Base-by-base conservation (phyloP, 2,888 invertebrate genomes). In the Pocota personata region DNA sequence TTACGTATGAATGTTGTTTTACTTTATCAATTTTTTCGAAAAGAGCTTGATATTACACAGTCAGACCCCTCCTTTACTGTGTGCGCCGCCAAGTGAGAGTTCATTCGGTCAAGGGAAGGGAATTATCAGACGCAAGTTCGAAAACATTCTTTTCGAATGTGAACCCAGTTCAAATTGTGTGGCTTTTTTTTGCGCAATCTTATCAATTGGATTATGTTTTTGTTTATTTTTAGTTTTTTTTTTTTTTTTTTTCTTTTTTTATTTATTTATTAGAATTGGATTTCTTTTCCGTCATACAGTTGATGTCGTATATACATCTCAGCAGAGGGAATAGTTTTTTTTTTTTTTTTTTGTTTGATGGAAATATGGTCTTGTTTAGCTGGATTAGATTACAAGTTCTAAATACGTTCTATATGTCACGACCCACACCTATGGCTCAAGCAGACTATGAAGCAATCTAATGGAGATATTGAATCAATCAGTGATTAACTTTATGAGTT, bases 151-250 rank as follows among this genome's bases (percentile, higher is more conserved):
- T 58, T 48, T 30, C 35, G 14, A 58, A 46, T 43, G 27, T 40
- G 46, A 43, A 32, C 30, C 30, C 24, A 57, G 66, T 66, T 57
- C 66, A 43, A 46, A 66, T 62, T 73, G 57, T 60, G 27, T 52
- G 0, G 24, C 16, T 58, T 60, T 24, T 46, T 64, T 73, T 75
- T 76, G 82, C 75, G 82, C 75, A 73, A 78, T 78, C 78, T 78
- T 78, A 78, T 78, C 78, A 73, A 73, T 64, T 73, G 66, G 79
- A 76, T 76, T 73, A 82, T 76, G 76, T 82, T 76, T 76, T 82
- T 67, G 75, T 82, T 76, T 69, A 76, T 82, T 76, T 82, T 82
- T 78, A 71, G 66, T 21, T 12, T 10, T 78, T 69, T 60, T 52
- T 37, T 50, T 40, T n/a, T n/a, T n/a, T n/a, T n/a, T n/a, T n/a